Evolutionary conservation across 2,113 vertebrate species (phyloP), one percentile per base, ranked within the genome.

Genomic region (Calidris pygmaea): DNA sequence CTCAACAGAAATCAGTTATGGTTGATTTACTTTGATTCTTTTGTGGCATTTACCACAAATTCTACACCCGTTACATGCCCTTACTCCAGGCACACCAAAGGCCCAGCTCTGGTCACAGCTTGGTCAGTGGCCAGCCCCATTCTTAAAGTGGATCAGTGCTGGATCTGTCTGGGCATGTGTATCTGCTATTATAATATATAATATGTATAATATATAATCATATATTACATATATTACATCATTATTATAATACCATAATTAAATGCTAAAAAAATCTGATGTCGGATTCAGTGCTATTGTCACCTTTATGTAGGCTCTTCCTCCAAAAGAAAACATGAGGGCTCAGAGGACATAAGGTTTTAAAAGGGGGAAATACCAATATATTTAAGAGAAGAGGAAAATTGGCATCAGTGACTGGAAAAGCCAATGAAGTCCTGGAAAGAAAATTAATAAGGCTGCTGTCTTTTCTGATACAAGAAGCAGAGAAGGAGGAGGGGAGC

Each of bases 381-480:
- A 63, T 22, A 45, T 53, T 90, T 74, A 71, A 83, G 26, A 82
- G 71, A 62, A 45, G 30, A 70, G 85, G 60, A 90, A 88, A 93
- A 72, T 45, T 63, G 41, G 52, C 24, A 66, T 50, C 3, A 11
- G 1, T 24, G 67, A 59, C 52, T 82, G 65, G 82, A 94, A 93
- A 93, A 87, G 37, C n/a, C 78, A 73, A 30, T 32, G 81, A 70
- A 80, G 41, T 23, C 67, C 81, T 95, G 94, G 96, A 84, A 89
- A 75, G 68, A 48, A 72, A 81, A 89, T 87, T 20, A n/a, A 29
- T 80, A 73, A 72, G 41, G 50, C 27, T 75, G 45, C 53, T 80
- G 43, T 43, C 59, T 84, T 9, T 86, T 70, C 68, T 87, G 85
- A 85, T 72, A 39, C 37, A 85, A 93, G 78, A 56, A 75, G 27